Percentiles rank a stretch among this genome's conserved stretches.
Evolutionary conservation across 2,888 invertebrate genomes (phyloP).

Genomic region (Drosophila aldrichi): DNA sequence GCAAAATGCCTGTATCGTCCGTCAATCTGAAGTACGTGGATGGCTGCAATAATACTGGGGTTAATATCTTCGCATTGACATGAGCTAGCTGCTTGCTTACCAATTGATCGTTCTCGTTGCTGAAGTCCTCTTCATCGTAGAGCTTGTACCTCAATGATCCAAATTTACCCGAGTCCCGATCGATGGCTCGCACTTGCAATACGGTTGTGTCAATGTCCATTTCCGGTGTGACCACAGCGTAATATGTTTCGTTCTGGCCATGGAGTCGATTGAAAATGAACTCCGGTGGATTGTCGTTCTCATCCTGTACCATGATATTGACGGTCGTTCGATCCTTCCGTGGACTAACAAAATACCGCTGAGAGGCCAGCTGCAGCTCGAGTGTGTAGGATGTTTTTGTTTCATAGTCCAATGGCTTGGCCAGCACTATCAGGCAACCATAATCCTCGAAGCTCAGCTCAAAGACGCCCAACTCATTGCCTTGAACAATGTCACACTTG

Average conservation of each 20-base stretch:
- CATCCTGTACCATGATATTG: conserved; percentile 92
- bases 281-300: conserved; percentile 95
- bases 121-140: conserved; percentile 83
- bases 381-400: conserved; percentile 90
- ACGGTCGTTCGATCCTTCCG: conserved; percentile 91
- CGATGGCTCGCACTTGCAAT: conserved; percentile 93
- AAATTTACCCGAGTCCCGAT: conserved; percentile 93
- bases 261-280: conserved; percentile 90
- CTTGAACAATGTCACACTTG: conserved; percentile 91
- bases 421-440: conserved; percentile 92
- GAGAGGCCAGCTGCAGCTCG: conserved; percentile 91
- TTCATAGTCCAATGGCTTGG: conserved; percentile 92
- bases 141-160: conserved; percentile 91
- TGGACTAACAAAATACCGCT: conserved; percentile 92
- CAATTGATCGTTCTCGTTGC: conserved; percentile 74
- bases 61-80: neutral
- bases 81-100: conserved; percentile 53
- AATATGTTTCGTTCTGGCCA: conserved; percentile 90
- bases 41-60: conserved; percentile 64
- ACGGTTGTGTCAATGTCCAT: conserved; percentile 91
- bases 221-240: conserved; percentile 91
- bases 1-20: conserved; percentile 90
- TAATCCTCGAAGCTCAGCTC: conserved; percentile 91
- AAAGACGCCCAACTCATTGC: conserved; percentile 90
- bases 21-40: conserved; percentile 90